These are phyloP conservation scores for Tethea ocularis DNA, from an alignment of 2,888 invertebrate species.

Conservation along the genomic window DNA sequence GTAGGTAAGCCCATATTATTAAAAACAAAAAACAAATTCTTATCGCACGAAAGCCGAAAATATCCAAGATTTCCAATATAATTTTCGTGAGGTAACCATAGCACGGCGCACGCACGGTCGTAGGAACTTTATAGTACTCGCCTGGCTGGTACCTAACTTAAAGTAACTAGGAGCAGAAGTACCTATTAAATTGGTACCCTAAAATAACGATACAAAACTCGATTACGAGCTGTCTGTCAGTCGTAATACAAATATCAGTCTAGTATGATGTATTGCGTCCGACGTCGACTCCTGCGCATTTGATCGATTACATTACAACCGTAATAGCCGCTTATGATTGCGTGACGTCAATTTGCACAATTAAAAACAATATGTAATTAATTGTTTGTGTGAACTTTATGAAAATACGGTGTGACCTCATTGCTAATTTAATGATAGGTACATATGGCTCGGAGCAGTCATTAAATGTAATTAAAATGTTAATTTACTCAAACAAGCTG, in stretches of 20 bases:
- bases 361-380: slow-evolving; percentile 6
- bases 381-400: slow-evolving; percentile 6
- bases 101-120: too few species aligned
- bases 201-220: background rate
- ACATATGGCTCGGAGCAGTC: background rate
- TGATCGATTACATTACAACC: slow-evolving; percentile 1
- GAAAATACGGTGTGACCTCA: background rate
- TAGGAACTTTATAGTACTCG: too few species aligned
- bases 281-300: background rate
- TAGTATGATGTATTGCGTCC: background rate
- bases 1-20: too few species aligned
- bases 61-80: background rate
- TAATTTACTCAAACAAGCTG: background rate
- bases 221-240: background rate
- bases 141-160: too few species aligned
- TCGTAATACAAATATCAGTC: slow-evolving; percentile 8
- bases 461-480: background rate
- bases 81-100: too few species aligned
- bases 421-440: background rate
- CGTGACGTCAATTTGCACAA: slow-evolving; percentile 8
- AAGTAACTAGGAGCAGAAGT: too few species aligned
- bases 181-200: too few species aligned
- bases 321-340: background rate
- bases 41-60: background rate
- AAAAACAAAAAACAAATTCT: too few species aligned